These are phyloP conservation scores for Alethe castanea DNA, from an alignment of 2,113 vertebrate species.

Conservation along the genomic window DNA sequence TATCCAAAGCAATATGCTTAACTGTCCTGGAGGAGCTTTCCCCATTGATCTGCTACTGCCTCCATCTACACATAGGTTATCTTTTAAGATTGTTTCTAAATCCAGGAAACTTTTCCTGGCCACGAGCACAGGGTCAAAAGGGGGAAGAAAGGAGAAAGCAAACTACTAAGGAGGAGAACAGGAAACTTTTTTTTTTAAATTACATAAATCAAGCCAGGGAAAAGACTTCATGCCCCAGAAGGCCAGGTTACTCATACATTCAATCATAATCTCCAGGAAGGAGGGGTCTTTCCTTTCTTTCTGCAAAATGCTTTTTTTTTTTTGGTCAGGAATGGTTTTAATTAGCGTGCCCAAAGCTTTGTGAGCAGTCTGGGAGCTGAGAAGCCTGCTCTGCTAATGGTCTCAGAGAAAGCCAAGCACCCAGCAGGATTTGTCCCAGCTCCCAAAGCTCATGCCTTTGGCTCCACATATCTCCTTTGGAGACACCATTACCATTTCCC, in stretches of 20 bases:
- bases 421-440: neutral
- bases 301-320: neutral
- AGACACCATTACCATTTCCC: neutral
- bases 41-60: accelerated
- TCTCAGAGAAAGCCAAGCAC: neutral
- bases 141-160: neutral
- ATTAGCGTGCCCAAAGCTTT: neutral
- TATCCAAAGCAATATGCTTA: neutral
- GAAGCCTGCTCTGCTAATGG: neutral
- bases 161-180: neutral
- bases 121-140: neutral
- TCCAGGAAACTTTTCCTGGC: neutral
- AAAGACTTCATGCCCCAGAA: neutral
- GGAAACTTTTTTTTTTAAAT: neutral
- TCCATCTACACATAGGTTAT: neutral
- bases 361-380: neutral
- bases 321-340: slow-evolving; percentile 2
- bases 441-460: neutral
- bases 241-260: neutral
- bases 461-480: neutral
- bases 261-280: slow-evolving; percentile 10
- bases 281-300: neutral
- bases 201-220: neutral
- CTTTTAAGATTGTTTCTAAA: neutral
- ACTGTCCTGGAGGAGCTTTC: neutral